Evolutionary conservation across 2,113 vertebrate genomes (phyloP).

Genomic region (Nanorana parkeri): DNA sequence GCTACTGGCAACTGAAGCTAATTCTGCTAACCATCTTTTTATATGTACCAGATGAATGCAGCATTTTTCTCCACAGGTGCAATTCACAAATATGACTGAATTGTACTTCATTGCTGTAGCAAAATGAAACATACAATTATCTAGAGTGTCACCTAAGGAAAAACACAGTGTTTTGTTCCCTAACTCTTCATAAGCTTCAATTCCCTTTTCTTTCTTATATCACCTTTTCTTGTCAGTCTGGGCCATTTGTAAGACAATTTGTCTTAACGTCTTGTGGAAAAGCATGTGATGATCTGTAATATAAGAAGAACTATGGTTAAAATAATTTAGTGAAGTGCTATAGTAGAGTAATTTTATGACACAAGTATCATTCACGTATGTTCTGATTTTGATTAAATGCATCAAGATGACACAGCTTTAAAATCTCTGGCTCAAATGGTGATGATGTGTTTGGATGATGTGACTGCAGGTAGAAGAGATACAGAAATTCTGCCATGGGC

Average conservation of each 20-base stretch:
- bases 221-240: constrained; percentile 8
- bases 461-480: no score
- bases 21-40: background rate
- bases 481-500: no score
- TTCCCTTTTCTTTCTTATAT: constrained; percentile 10
- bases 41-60: constrained; percentile 8
- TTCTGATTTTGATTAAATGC: background rate
- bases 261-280: background rate
- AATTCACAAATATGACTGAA: constrained; percentile 22
- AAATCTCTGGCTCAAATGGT: background rate
- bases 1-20: background rate
- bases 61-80: constrained; percentile 25
- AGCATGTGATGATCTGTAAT: background rate
- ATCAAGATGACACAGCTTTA: background rate
- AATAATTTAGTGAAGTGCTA: background rate
- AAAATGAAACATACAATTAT: constrained; percentile 37
- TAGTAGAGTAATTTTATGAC: background rate
- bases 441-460: background rate
- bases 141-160: constrained; percentile 15
- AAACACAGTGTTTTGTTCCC: constrained; percentile 20
- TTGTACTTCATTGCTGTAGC: constrained; percentile 4
- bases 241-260: constrained; percentile 1
- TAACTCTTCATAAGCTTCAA: constrained; percentile 14
- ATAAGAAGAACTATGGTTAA: background rate
- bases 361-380: background rate